Evolutionary conservation across 2,113 vertebrate genomes (phyloP).

Genomic region (Riparia riparia): DNA sequence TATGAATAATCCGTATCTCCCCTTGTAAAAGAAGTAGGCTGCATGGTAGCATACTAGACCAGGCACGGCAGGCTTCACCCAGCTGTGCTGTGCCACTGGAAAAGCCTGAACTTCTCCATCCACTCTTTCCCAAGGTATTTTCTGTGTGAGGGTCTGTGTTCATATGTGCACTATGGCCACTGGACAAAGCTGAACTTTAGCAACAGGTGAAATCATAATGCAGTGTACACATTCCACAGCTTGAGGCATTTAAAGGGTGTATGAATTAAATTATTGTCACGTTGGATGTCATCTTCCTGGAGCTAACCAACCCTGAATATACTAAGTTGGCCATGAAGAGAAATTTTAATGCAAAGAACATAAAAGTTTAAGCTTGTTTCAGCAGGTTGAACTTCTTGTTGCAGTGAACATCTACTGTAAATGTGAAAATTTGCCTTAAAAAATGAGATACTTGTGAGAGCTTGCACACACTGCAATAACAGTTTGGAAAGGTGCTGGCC

Average conservation of each 20-base stretch:
- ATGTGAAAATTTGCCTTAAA: neutral
- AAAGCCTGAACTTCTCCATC: neutral
- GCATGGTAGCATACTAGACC: rapidly evolving
- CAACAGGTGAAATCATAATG: neutral
- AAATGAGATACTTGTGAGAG: neutral
- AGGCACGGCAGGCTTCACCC: neutral
- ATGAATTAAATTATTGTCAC: neutral
- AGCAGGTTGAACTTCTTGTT: neutral
- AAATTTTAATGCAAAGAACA: neutral
- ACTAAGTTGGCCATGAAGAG: neutral
- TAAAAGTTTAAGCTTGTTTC: neutral
- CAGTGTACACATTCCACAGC: neutral
- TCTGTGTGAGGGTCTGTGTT: neutral
- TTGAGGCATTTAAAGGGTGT: neutral
- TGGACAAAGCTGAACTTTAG: neutral
- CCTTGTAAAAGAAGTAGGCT: neutral
- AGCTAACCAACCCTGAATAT: neutral
- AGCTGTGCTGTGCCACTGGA: neutral
- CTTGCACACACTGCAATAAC: rapidly evolving
- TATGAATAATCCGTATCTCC: neutral
- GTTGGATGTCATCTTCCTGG: neutral
- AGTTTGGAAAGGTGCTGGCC: neutral
- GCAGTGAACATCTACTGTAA: neutral
- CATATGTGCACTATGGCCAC: too few relatives aligned
- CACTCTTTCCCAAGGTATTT: neutral